These are phyloP conservation scores for Eudyptes chrysolophus DNA, from an alignment of 2,113 vertebrate genomes.

Conservation along the genomic window DNA sequence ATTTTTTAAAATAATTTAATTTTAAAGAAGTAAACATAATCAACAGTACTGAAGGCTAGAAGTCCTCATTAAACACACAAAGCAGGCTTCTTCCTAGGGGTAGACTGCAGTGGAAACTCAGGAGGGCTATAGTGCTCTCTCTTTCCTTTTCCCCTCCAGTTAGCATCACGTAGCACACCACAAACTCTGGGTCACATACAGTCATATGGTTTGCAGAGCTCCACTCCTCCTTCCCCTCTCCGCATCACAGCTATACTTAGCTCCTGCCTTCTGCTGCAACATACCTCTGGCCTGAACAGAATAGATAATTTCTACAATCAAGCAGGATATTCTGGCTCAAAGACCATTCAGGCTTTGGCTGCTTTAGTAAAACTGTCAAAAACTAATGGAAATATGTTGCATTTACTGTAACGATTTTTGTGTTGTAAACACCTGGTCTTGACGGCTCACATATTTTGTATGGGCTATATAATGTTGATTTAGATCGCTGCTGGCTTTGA, in stretches of 20 bases:
- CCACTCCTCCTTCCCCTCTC: background rate
- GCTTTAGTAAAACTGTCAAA: conserved; percentile 15
- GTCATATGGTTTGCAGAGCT: conserved; percentile 55
- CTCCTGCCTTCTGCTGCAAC: background rate
- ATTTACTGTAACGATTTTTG: background rate
- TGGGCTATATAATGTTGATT: background rate
- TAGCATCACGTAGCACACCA: conserved; percentile 2
- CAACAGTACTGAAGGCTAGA: background rate
- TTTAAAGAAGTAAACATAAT: background rate
- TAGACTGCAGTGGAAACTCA: background rate
- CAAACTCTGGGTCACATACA: conserved; percentile 34
- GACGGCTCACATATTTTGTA: background rate
- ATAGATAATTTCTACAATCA: background rate
- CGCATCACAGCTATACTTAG: background rate
- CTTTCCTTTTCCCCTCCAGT: conserved; percentile 16
- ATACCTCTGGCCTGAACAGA: background rate
- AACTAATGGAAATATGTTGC: background rate
- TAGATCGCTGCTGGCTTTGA: background rate
- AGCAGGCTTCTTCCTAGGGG: background rate
- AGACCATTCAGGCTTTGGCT: background rate
- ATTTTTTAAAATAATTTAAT: background rate
- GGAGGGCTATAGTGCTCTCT: background rate
- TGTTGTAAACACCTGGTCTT: conserved; percentile 41
- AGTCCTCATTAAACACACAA: background rate
- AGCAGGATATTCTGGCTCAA: background rate